Evolutionary conservation across 2,113 vertebrate genomes (phyloP).

Genomic region (Pollachius pollachius): DNA sequence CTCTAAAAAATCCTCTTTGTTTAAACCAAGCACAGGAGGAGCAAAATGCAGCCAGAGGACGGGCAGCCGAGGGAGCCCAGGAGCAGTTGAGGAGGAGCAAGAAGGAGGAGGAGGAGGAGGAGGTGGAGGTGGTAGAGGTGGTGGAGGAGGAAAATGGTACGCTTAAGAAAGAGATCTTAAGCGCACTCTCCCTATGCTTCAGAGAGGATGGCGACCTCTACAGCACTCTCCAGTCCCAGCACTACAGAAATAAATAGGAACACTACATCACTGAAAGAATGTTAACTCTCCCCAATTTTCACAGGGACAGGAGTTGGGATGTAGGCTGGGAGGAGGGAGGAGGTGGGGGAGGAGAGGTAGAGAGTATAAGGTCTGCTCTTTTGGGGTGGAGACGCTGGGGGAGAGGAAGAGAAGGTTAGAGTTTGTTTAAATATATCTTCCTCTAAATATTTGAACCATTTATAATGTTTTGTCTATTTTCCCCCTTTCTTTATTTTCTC

Average conservation of each 20-base stretch:
- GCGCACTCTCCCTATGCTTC: constrained; percentile 64
- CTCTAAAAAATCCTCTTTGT: constrained; percentile 23
- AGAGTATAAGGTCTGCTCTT: background rate
- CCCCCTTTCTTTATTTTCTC: constrained; percentile 15
- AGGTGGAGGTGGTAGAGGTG: constrained; percentile 61
- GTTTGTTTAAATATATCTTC: constrained; percentile 1
- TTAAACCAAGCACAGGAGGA: constrained; percentile 40
- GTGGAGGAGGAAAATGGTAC: constrained; percentile 68
- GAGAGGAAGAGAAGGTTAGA: background rate
- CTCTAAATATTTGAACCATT: background rate
- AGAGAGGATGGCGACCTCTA: constrained; percentile 67
- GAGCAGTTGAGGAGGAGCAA: constrained; percentile 55
- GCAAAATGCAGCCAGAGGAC: constrained; percentile 55
- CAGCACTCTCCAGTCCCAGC: constrained; percentile 40
- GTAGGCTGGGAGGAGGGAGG: background rate
- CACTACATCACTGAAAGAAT: constrained; percentile 67
- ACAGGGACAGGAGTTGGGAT: constrained; percentile 19
- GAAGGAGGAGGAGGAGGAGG: constrained; percentile 20
- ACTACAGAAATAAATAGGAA: constrained; percentile 76
- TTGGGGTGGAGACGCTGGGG: background rate
- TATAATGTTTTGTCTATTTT: background rate
- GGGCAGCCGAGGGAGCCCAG: constrained; percentile 52
- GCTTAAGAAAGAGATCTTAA: constrained; percentile 68
- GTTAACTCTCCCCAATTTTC: constrained; percentile 47
- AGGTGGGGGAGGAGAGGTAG: background rate